Percentiles rank a stretch among this genome's conserved stretches.
These are phyloP conservation scores for Drosophila albomicans DNA, from an alignment of 1,140 invertebrate genomes.

Conservation along the genomic window DNA sequence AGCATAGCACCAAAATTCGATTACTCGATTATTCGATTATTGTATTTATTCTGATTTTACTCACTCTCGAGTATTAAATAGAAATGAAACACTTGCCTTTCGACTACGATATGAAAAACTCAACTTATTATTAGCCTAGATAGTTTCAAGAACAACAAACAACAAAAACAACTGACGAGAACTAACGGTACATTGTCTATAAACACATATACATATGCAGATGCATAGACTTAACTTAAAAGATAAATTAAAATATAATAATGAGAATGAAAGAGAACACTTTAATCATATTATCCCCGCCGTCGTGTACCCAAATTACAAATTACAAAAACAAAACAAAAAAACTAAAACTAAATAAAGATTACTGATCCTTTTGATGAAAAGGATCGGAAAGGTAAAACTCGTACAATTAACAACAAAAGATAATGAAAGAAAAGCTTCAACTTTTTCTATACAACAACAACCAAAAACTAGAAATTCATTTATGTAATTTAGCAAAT, in stretches of 20 bases:
- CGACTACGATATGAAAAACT: slow-evolving; percentile 38
- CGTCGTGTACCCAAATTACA: slow-evolving; percentile 80
- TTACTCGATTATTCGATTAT: slow-evolving; percentile 2
- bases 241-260: slow-evolving; percentile 13
- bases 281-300: slow-evolving; percentile 83
- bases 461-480: slow-evolving; percentile 57
- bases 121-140: slow-evolving; percentile 74
- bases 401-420: background rate
- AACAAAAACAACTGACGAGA: slow-evolving; percentile 46
- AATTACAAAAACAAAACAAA: slow-evolving; percentile 45
- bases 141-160: slow-evolving; percentile 61
- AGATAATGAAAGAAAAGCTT: slow-evolving; percentile 46
- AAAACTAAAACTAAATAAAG: slow-evolving; percentile 23
- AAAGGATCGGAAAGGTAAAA: background rate
- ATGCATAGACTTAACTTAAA: slow-evolving; percentile 46
- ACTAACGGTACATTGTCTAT: slow-evolving; percentile 72
- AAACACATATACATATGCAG: slow-evolving; percentile 36
- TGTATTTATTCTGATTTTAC: slow-evolving; percentile 38
- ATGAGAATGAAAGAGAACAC: slow-evolving; percentile 51
- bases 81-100: slow-evolving; percentile 71
- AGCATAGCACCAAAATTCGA: slow-evolving; percentile 22
- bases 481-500: slow-evolving; percentile 59
- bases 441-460: slow-evolving; percentile 67
- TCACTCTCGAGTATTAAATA: slow-evolving; percentile 54
- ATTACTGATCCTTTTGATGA: too few relatives aligned